Conservation (phyloP, 2,797 vertebrate species). For the Mus caroli region DNA sequence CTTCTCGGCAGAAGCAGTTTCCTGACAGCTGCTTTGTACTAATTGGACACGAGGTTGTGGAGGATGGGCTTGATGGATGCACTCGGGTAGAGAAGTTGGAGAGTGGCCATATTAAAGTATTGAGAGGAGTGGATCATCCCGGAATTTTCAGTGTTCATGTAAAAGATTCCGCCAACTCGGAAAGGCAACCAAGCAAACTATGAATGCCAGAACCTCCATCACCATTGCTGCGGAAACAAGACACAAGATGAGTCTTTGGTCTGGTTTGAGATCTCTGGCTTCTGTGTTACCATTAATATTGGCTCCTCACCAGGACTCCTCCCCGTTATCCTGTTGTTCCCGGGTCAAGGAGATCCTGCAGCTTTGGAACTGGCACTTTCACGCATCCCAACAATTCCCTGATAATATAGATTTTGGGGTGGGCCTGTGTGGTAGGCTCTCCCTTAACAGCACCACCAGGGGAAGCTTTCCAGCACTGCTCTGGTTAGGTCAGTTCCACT, state of each 20-base stretch:
- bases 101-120: constrained; percentile 93
- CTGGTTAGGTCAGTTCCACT: not conserved
- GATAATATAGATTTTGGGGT: not conserved
- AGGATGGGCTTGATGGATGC: constrained; percentile 95
- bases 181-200: constrained; percentile 95
- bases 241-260: not conserved
- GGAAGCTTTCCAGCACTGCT: not conserved
- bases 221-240: constrained; percentile 89
- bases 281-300: not conserved
- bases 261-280: not conserved
- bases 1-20: constrained; percentile 88
- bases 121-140: constrained; percentile 91
- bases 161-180: constrained; percentile 94
- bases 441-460: not conserved
- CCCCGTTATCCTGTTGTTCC: not conserved
- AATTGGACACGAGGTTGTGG: constrained; percentile 94
- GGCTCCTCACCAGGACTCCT: not conserved
- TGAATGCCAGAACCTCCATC: constrained; percentile 94
- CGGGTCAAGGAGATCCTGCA: not conserved
- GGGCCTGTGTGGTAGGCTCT: not conserved
- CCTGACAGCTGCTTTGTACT: constrained; percentile 91
- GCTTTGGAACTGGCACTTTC: not conserved
- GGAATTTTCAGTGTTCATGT: constrained; percentile 82
- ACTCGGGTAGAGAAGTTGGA: constrained; percentile 95
- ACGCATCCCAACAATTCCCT: not conserved